These are phyloP conservation scores for Porites evermanni DNA, from an alignment of 92 coral and sea anemone genomes.

Conservation along the genomic window DNA sequence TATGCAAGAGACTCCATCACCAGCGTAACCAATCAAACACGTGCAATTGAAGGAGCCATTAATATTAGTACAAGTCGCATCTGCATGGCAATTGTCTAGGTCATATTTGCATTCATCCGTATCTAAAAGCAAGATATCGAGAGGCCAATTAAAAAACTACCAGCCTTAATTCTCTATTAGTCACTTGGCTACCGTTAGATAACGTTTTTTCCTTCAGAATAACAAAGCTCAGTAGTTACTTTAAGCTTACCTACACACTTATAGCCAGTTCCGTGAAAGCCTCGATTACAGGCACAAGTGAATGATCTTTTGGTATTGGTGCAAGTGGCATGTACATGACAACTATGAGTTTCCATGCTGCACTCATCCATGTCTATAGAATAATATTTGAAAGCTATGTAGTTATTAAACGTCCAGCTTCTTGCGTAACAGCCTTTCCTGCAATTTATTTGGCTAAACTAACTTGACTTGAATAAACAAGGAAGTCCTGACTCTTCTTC, in stretches of 20 bases:
- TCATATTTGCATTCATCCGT: slow-evolving; percentile 68
- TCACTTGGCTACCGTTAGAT: too few relatives aligned
- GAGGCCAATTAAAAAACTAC: not conserved
- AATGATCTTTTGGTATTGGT: slow-evolving; percentile 67
- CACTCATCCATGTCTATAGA: slow-evolving; percentile 57
- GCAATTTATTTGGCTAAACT: too few relatives aligned
- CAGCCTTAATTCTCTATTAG: too few relatives aligned
- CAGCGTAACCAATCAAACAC: slow-evolving; percentile 83
- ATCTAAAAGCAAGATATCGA: slow-evolving; percentile 29
- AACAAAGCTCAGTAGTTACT: not conserved
- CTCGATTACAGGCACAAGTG: slow-evolving; percentile 71
- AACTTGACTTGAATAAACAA: too few relatives aligned
- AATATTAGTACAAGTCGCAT: slow-evolving; percentile 81
- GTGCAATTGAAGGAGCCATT: slow-evolving; percentile 89
- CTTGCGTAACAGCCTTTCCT: too few relatives aligned
- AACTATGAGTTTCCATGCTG: slow-evolving; percentile 47
- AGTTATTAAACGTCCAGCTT: not conserved
- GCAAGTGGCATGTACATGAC: slow-evolving; percentile 70
- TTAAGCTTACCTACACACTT: slow-evolving; percentile 69
- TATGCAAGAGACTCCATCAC: slow-evolving; percentile 73
- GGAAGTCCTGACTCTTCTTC: too few relatives aligned
- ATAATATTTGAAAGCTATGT: not conserved
- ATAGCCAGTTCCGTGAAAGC: slow-evolving; percentile 87
- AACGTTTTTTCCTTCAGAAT: not conserved
- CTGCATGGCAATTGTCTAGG: slow-evolving; percentile 76